phyloP scores from a whole-genome alignment of 2,888 invertebrate species.

The Gymnocheta viridis region DNA sequence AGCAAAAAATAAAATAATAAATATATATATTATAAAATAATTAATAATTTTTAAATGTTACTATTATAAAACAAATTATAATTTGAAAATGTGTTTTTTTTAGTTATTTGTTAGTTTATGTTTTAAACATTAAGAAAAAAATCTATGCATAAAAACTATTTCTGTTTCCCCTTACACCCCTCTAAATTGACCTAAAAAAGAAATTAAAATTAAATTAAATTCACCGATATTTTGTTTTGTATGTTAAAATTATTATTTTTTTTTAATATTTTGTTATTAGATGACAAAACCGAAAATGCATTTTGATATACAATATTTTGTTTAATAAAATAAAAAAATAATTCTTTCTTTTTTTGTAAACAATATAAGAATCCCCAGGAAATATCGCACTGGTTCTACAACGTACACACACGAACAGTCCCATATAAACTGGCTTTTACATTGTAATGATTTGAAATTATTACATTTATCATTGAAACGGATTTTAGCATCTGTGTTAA shows the following conservation, averaged over 20 bases:
- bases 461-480: too few species aligned
- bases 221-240: not conserved
- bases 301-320: not conserved
- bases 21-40: slow-evolving; percentile 44
- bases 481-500: too few species aligned
- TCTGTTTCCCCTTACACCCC: not conserved
- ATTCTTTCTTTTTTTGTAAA: not conserved
- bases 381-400: not conserved
- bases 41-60: slow-evolving; percentile 66
- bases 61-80: slow-evolving; percentile 52
- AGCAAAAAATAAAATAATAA: slow-evolving; percentile 75
- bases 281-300: not conserved
- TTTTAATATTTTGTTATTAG: not conserved
- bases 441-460: too few species aligned
- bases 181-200: not conserved
- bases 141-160: slow-evolving; percentile 24
- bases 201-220: not conserved
- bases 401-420: too few species aligned
- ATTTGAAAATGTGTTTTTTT: slow-evolving; percentile 62
- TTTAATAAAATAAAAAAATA: not conserved
- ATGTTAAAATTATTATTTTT: not conserved
- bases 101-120: slow-evolving; percentile 68
- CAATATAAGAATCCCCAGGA: not conserved
- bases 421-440: too few species aligned
- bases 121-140: slow-evolving; percentile 46